Evolutionary conservation across 2,888 invertebrate genomes (phyloP).

Genomic region (Melanotus villosus): DNA sequence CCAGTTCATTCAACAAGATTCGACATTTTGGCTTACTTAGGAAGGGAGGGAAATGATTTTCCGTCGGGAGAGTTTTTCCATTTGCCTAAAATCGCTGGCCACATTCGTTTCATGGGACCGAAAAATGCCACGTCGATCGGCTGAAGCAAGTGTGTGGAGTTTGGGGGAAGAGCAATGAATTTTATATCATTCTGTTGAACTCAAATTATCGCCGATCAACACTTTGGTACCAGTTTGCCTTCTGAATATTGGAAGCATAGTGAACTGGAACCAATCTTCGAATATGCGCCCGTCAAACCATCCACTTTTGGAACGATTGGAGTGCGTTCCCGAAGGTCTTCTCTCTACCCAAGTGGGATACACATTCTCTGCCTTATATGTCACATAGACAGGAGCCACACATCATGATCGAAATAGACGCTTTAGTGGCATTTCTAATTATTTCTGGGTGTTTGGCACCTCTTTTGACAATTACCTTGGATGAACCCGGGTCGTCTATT

Average conservation of each 20-base stretch:
- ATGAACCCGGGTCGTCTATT: constrained; percentile 58
- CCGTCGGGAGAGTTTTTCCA: neutral
- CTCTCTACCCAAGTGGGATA: neutral
- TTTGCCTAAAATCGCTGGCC: neutral
- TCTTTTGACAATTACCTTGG: constrained; percentile 41
- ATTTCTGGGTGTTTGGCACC: constrained; percentile 54
- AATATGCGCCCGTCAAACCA: constrained; percentile 6
- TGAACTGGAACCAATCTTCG: constrained; percentile 26
- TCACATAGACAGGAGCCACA: constrained; percentile 40
- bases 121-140: neutral
- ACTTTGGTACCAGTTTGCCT: constrained; percentile 53
- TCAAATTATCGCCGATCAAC: constrained; percentile 60
- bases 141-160: neutral
- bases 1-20: no score
- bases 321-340: neutral
- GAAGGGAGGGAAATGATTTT: neutral
- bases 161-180: neutral
- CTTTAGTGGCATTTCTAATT: neutral
- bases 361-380: neutral
- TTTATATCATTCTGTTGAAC: constrained; percentile 53
- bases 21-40: neutral
- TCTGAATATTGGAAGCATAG: constrained; percentile 53
- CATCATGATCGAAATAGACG: neutral
- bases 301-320: neutral
- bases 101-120: neutral